Base-by-base conservation (phyloP, 2,888 invertebrate species). In the Congeria kusceri region DNA sequence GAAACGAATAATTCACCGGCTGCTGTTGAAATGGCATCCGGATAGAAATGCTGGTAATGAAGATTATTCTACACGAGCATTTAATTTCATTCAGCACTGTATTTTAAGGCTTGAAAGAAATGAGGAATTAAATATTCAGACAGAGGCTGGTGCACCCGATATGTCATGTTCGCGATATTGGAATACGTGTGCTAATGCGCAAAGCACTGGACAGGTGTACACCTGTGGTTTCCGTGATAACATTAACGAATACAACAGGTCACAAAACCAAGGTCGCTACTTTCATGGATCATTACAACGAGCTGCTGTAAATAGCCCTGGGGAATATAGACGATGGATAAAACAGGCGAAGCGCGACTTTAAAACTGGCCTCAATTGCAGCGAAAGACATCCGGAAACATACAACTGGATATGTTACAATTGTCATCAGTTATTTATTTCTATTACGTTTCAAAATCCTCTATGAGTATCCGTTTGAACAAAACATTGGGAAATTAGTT, bases 321-420 rank as follows among this genome's bases (percentile, higher is more conserved):
- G 47, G 5, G 75, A 76, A 65, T 82, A 78, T 7, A 76, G 67
- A 47, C 61, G 77, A 11, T 86, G 86, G 83, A 56, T 78, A 25
- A 66, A 63, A 46, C 82, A 86, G 57, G 81, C 86, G 7, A 74
- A 76, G 20, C 25, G 56, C 25, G 86, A 86, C 59, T 70, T 74
- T 23, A 56, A 28, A 29, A 69, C 81, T 39, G 46, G 86, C 86
- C 11, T 29, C 69, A 5, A 2, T 13, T 15, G 58, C 28, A 44
- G 67, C 66, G n/a, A 70, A 27, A 1, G 27, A 56, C 7, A 74
- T 62, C 0, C 20, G 59, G 29, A 71, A 66, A 39, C 39, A 13
- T 83, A 73, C 67, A 86, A 83, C 56, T 86, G 86, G 86, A 78
- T 81, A 25, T 86, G 86, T 56, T 81, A 81, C 47, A 76, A 72